Percentiles rank a stretch among this genome's conserved stretches.
Conservation (phyloP, 2,797 vertebrate species). For the Masticophis lateralis region DNA sequence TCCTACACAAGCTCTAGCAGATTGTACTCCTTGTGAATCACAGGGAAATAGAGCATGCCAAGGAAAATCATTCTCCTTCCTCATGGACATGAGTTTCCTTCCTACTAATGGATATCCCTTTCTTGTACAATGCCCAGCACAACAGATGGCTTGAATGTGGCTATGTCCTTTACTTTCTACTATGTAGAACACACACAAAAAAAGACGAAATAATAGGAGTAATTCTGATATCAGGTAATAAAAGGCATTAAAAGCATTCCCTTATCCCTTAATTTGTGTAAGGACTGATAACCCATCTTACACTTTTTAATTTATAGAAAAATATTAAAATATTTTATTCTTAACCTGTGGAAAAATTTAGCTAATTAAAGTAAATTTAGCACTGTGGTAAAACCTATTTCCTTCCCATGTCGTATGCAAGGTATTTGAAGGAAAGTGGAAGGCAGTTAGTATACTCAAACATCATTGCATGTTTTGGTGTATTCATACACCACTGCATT, state of each 20-base stretch:
- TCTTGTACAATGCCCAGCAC: neutral
- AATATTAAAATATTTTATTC: slow-evolving; percentile 29
- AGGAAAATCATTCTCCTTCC: neutral
- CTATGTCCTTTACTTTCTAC: neutral
- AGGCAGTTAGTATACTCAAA: slow-evolving; percentile 34
- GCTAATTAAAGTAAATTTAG: slow-evolving; percentile 42
- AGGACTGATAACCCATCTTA: neutral
- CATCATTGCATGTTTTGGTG: slow-evolving; percentile 19
- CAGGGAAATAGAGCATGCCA: neutral
- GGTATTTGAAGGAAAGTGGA: slow-evolving; percentile 14
- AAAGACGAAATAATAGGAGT: neutral
- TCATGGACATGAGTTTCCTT: neutral
- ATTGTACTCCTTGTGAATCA: neutral
- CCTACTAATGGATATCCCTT: neutral
- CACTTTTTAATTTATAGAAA: slow-evolving; percentile 41
- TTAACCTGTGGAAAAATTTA: slow-evolving; percentile 26
- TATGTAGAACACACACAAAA: neutral
- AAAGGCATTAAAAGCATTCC: neutral
- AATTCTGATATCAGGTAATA: neutral
- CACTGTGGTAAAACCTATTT: neutral
- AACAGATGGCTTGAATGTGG: neutral
- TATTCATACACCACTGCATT: slow-evolving; percentile 8
- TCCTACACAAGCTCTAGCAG: neutral
- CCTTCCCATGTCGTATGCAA: neutral
- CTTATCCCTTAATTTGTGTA: slow-evolving; percentile 42